phyloP scores from a whole-genome alignment of 2,113 vertebrate genomes.

The Orycteropus afer region DNA sequence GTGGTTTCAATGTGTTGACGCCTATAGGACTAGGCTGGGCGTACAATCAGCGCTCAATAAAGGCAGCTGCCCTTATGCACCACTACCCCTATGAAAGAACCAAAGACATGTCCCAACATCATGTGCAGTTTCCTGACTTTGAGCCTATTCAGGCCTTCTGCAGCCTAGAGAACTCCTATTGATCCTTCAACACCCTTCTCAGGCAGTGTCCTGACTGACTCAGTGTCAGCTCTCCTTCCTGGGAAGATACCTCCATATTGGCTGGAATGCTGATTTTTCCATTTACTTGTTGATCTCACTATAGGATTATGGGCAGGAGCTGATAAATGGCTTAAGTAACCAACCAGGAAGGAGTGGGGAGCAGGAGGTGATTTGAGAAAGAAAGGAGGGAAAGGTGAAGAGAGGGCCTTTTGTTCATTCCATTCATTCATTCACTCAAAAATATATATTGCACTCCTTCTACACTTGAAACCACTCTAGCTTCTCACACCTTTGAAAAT shows the following conservation, averaged over 20 bases:
- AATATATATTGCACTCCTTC: not conserved
- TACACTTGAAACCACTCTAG: not conserved
- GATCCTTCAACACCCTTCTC: constrained; percentile 52
- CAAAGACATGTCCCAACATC: not conserved
- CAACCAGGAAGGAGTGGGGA: not conserved
- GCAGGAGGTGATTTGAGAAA: not conserved
- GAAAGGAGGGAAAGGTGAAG: not conserved
- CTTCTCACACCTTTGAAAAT: not conserved
- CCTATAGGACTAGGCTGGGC: not conserved
- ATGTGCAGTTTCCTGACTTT: not conserved
- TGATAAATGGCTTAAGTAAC: not conserved
- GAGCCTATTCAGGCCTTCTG: not conserved
- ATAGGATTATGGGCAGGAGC: not conserved
- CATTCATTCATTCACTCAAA: constrained; percentile 17
- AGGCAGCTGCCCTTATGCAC: not conserved
- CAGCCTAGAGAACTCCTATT: constrained; percentile 33
- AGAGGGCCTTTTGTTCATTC: not conserved
- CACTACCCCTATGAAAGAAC: not conserved
- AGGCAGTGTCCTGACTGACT: not conserved
- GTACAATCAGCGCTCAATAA: not conserved
- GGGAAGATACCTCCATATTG: not conserved
- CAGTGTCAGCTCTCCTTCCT: not conserved
- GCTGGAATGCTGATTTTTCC: not conserved
- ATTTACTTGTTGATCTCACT: not conserved
- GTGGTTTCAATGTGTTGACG: not conserved